Evolutionary conservation across 2,113 vertebrate species (phyloP), one percentile per base, ranked within the genome.

Genomic region (Leptocoma aspasia): DNA sequence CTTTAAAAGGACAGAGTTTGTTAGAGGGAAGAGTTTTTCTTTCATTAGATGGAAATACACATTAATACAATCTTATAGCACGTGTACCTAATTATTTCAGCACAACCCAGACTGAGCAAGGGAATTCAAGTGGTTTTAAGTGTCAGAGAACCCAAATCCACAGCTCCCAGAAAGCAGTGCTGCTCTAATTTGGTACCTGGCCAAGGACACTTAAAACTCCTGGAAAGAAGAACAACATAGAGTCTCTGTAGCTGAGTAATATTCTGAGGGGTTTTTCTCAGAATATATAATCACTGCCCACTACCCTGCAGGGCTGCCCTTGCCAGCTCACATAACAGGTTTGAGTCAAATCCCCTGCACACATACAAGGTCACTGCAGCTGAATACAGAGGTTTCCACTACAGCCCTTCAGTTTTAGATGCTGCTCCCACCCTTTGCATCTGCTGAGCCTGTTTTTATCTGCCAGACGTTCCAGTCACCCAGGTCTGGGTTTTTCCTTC

Each of bases 251-350:
- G 53, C n/a, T 10, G 42, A 63, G 6, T 6, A 41, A 30, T 1
- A 30, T 1, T n/a, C n/a, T 77, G 15, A 54, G 1, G 1, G 3
- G 0, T 60, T 45, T 56, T 59, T 52, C 39, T 22, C 33, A 80
- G 21, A 15, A 22, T 7, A 6, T 9, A 9, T 2, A 91, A 13
- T 8, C 28, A 39, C 8, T 8, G 7, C 13, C 26, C 17, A 23
- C 37, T 15, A 10, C 6, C 8, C 30, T 7, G 9, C 39, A 59
- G 52, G 59, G 22, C 13, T 16, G 20, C 44, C 44, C 33, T 41
- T 39, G 11, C 3, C 8, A 89, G 30, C 24, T 52, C 52, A 60
- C 19, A 6, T 7, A 56, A 70, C 23, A 11, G 1, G 3, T 24
- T 44, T 37, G 15, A 84, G 9, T 3, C 30, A 72, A 83, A 59